phyloP scores from a whole-genome alignment of 2,113 vertebrate genomes.

The Nesoenas mayeri region DNA sequence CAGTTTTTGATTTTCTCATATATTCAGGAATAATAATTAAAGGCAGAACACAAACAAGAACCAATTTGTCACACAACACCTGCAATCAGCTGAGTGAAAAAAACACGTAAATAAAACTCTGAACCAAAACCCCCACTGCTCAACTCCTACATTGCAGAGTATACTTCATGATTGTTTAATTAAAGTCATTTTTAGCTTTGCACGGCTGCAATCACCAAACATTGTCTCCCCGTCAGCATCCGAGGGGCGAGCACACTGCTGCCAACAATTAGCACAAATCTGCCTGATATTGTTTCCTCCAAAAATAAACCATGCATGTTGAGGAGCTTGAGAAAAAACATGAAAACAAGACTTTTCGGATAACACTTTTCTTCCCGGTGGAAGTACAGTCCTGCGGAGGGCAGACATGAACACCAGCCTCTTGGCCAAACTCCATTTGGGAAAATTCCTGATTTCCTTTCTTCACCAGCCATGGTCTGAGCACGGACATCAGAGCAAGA shows the following conservation, averaged over 20 bases:
- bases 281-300: conserved; percentile 69
- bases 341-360: conserved; percentile 43
- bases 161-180: conserved; percentile 59
- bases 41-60: conserved; percentile 6
- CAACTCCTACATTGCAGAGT: conserved; percentile 22
- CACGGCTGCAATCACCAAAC: conserved; percentile 69
- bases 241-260: conserved; percentile 57
- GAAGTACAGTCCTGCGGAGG: not conserved
- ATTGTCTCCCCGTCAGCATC: conserved; percentile 71
- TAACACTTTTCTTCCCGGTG: conserved; percentile 22
- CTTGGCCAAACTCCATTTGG: not conserved
- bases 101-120: conserved; percentile 13
- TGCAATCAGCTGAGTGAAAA: conserved; percentile 43
- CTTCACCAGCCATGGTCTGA: not conserved
- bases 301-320: conserved; percentile 72
- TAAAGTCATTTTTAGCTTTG: conserved; percentile 65
- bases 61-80: conserved; percentile 59
- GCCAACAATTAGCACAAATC: conserved; percentile 73
- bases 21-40: conserved; percentile 29
- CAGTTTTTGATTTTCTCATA: not conserved
- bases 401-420: not conserved
- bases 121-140: conserved; percentile 8
- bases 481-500: not conserved
- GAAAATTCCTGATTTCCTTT: not conserved
- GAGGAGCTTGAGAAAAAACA: conserved; percentile 65